phyloP scores from a whole-genome alignment of 2,888 invertebrate genomes.

The Xestobium rufovillosum region DNA sequence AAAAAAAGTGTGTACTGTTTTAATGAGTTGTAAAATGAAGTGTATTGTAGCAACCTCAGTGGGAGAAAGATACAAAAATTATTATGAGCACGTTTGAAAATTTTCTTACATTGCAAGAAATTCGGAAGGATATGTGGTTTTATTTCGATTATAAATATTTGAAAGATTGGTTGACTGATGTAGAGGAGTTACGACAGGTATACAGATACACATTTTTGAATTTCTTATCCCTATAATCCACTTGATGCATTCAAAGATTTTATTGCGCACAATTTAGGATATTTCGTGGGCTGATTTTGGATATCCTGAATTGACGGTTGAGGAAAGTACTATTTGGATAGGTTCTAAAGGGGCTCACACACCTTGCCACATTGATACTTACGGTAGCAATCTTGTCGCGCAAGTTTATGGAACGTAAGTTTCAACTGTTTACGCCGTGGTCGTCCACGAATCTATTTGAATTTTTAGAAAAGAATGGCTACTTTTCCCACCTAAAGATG shows the following conservation, averaged over 20 bases:
- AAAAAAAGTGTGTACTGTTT: conserved; percentile 15
- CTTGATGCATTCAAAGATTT: too few relatives aligned
- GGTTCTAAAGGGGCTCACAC: conserved; percentile 84
- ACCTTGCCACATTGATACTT: conserved; percentile 89
- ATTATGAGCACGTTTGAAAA: conserved; percentile 54
- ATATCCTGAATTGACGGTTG: conserved; percentile 55
- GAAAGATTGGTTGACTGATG: conserved; percentile 56
- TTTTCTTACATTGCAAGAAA: conserved; percentile 47
- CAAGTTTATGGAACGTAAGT: conserved; percentile 12
- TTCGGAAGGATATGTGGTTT: conserved; percentile 54
- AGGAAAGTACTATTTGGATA: conserved; percentile 80
- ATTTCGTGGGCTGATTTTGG: conserved; percentile 66
- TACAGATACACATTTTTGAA: too few relatives aligned
- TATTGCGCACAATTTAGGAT: conserved; percentile 29
- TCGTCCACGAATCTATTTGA: conserved; percentile 11
- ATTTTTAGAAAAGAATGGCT: conserved; percentile 79
- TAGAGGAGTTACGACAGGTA: conserved; percentile 54
- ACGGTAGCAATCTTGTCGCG: conserved; percentile 81
- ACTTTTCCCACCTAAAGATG: conserved; percentile 73
- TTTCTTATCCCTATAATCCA: too few relatives aligned
- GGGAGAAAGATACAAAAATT: conserved; percentile 66
- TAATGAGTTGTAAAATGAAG: conserved; percentile 9
- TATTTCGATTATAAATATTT: conserved; percentile 84
- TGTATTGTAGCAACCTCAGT: conserved; percentile 57
- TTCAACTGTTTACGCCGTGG: conserved; percentile 7